Base-by-base conservation (phyloP, 2,888 invertebrate species). In the Anagyrus pseudococci region DNA sequence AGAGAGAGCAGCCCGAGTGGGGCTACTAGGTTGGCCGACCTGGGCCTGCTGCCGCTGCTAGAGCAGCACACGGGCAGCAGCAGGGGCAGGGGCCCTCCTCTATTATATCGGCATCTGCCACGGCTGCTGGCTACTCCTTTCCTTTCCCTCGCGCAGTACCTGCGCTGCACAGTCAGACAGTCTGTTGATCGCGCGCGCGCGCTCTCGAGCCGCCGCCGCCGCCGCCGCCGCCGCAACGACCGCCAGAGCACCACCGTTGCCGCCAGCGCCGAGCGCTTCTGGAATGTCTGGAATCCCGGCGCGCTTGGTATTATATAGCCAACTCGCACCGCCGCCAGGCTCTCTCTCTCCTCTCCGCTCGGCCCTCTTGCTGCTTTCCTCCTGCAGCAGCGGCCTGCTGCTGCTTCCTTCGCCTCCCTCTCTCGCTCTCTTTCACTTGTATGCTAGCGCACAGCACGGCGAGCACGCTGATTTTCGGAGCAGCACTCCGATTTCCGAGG, bases 1-100 rank as follows among this genome's bases (percentile, higher is more conserved):
- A 17, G 44, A n/a, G 23, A 43, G 22, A 25, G 20, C 46, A 44
- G 29, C 47, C 26, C n/a, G n/a, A n/a, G n/a, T n/a, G 37, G 33
- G 22, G 44, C 60, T 67, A n/a, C n/a, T 70, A 68, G 64, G 67
- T 67, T 69, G 68, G 68, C 65, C 70, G 70, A 73, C 71, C 74
- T 74, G 33, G 15, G 29, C 6, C 29, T 15, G 33, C 33, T 15
- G 33, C 33, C n/a, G n/a, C n/a, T n/a, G n/a, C n/a, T n/a, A n/a
- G n/a, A n/a, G n/a, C n/a, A n/a, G n/a, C n/a, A n/a, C n/a, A n/a
- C n/a, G n/a, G n/a, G n/a, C n/a, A n/a, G n/a, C n/a, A n/a, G n/a
- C n/a, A n/a, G 73, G 69, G 68, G 71, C 71, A 72, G 67, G 60
- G 48, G 33, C 48, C 46, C 19, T 1, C n/a, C 47, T 46, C 33